Evolutionary conservation across 2,113 vertebrate genomes (phyloP).

Genomic region (Malurus melanocephalus): DNA sequence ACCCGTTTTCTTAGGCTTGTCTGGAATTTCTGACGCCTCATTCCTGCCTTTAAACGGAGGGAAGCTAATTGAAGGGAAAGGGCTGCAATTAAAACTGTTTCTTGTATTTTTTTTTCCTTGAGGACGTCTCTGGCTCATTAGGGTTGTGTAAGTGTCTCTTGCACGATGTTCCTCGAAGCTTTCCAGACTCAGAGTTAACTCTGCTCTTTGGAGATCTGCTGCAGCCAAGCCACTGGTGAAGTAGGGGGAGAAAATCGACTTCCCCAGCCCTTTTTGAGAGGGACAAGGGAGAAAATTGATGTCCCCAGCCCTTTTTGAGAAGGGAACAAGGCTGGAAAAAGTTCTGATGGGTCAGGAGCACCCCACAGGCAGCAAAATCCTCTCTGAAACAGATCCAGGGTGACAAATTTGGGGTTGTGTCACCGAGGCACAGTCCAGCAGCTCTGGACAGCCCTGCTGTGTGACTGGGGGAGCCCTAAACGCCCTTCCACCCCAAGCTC

Average conservation of each 20-base stretch:
- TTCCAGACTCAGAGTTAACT: not conserved
- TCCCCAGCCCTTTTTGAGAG: not conserved
- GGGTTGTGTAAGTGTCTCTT: not conserved
- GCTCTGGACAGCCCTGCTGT: not conserved
- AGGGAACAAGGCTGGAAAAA: not conserved
- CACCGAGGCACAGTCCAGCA: not conserved
- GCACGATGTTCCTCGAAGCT: not conserved
- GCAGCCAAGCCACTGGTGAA: not conserved
- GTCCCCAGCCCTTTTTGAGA: not conserved
- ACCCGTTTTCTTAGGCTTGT: not conserved
- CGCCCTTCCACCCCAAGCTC: not conserved
- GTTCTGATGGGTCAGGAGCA: not conserved
- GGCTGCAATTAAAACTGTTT: not conserved
- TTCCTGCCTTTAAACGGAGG: not conserved
- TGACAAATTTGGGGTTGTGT: not conserved
- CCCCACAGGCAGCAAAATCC: not conserved
- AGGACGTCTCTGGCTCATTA: not conserved
- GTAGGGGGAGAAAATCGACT: rapidly evolving
- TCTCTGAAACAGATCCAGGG: no score
- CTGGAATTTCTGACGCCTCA: not conserved
- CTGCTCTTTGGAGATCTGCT: not conserved
- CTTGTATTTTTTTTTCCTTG: not conserved
- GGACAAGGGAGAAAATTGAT: not conserved
- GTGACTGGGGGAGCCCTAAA: not conserved
- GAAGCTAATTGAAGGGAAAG: not conserved